Percentiles rank a stretch among this genome's conserved stretches.
phyloP scores from a whole-genome alignment of 23 tunicate species.

The Diplosoma virens region DNA sequence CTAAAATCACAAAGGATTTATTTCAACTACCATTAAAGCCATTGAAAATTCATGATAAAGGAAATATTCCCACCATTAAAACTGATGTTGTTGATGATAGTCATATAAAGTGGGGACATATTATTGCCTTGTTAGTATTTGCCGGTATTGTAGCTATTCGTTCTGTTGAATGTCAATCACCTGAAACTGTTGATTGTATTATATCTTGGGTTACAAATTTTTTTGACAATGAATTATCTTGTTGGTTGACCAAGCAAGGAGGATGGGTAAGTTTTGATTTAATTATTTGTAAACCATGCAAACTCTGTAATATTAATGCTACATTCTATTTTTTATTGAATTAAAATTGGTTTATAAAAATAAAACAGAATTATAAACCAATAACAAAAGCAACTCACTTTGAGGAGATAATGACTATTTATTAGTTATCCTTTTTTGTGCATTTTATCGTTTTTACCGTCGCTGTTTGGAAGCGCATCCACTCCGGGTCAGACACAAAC shows the following conservation, averaged over 20 bases:
- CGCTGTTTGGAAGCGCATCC: no score
- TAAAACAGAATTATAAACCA: not conserved
- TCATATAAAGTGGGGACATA: constrained; percentile 73
- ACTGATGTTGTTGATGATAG: constrained; percentile 31
- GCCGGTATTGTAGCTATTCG: constrained; percentile 58
- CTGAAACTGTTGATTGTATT: constrained; percentile 57
- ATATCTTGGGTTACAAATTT: constrained; percentile 64
- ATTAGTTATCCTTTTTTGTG: not conserved
- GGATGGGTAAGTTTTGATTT: constrained; percentile 54
- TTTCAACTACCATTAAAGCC: constrained; percentile 34
- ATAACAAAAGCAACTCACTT: not conserved
- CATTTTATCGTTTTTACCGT: no score
- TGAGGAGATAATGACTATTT: not conserved
- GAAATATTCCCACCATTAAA: not conserved
- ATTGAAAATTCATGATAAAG: not conserved
- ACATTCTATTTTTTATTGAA: no score
- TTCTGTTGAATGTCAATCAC: constrained; percentile 32
- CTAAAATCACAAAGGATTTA: constrained; percentile 20
- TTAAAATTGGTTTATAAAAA: no score
- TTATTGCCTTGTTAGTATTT: constrained; percentile 60
- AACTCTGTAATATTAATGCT: no score
- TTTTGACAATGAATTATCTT: constrained; percentile 39
- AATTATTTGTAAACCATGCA: no score
- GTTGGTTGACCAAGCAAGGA: constrained; percentile 53
- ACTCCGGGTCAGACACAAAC: no score